Evolutionary conservation across 2,888 invertebrate genomes (phyloP), one percentile per base, ranked within the genome.

Genomic region (Thecophora atra): DNA sequence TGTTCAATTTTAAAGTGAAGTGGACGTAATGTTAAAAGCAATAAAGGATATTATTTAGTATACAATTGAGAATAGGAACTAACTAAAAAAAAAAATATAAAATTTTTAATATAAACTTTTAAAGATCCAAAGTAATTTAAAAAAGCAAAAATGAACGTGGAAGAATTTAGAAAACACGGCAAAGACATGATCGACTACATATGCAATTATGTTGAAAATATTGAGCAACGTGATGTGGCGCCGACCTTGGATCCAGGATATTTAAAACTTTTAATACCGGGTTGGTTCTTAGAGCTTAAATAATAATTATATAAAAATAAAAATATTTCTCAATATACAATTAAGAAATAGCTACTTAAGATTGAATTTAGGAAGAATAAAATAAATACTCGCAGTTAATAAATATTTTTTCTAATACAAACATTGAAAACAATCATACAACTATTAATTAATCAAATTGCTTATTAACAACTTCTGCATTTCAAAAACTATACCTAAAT

Each of bases 171-270:
- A 70, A 87, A 87, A 71, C 89, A 91, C 72, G 94, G 94, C 24
- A 92, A 92, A 85, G 90, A 93, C 83, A 93, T 94, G 92, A 90
- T 95, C 74, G 94, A 95, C 84, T 94, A 93, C 84, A 94, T 95
- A 76, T 93, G 93, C 82, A 88, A 92, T 73, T 95, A 94, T 84
- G 88, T 92, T 88, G 89, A 89, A 75, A 91, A 89, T 72, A 89
- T 95, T 70, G 89, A 89, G 37, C 86, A 89, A 52, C 88, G 93
- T 60, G 88, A 92, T 76, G 94, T 95, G 1, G 91, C 93, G 13
- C 93, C 95, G 5, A 90, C 91, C 76, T 89, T 94, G 54, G 92
- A 93, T 81, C 94, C 95, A 0, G 94, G 95, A 66, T 95, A 94
- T 86, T 87, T 95, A 71, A 88, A 89, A 78, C 88, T 90, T 47